Base-by-base conservation (phyloP, 2,888 invertebrate species). In the Papilio demoleus region DNA sequence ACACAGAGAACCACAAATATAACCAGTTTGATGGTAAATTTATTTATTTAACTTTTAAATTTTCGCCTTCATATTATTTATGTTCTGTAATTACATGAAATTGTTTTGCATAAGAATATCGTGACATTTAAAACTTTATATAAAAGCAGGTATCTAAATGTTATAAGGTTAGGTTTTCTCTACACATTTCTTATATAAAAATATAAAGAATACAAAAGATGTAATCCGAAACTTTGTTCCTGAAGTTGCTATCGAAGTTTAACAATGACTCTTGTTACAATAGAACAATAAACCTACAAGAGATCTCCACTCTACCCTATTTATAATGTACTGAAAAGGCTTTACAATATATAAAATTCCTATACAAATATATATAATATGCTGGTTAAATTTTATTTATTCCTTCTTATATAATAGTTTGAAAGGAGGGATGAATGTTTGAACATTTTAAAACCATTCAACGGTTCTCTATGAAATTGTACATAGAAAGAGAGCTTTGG, bases 241-340 rank as follows among this genome's bases (percentile, higher is more conserved):
- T 64, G 40, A 68, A 64, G 59, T 64, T 68, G 64, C 40, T 40
- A 64, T 68, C 68, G 40, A 50, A 60, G 50, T 60, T 68, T 31
- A 64, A 68, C 68, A 68, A 68, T 68, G 38, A 64, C 40, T 60
- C 59, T 60, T 60, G 14, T 47, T 64, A 68, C 68, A 68, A 68
- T 64, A 59, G 68, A 64, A 68, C 47, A 59, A 64, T 40, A 68
- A 59, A 50, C 19, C 47, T 59, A 45, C 64, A 59, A 59, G 64
- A 31, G 50, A 68, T 68, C 64, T 47, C 59, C 59, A 68, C 45
- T 50, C 38, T 47, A 47, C 38, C 38, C 50, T 64, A 34, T 64
- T 60, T 59, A 68, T 59, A 68, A 64, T 50, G 60, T 40, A 47
- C n/a, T 31, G 47, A 68, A 50, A 40, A 67, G 36, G 42, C 62